Evolutionary conservation across 2,888 invertebrate species (phyloP).

Genomic region (Arctia plantaginis): DNA sequence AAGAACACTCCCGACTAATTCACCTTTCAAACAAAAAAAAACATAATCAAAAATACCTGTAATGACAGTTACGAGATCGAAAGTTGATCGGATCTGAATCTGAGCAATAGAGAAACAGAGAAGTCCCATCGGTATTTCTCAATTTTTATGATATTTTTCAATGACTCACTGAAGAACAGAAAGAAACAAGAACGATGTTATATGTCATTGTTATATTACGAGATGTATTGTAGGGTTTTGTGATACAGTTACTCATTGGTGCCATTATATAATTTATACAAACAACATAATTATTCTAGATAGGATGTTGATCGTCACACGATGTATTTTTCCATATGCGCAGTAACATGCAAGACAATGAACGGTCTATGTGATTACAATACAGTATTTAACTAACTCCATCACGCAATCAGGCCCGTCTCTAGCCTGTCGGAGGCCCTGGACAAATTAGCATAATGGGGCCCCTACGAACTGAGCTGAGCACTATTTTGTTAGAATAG

Average conservation of each 20-base stretch:
- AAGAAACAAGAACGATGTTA: background rate
- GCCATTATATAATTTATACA: constrained; percentile 14
- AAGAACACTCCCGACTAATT: too few species aligned
- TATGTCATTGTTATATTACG: background rate
- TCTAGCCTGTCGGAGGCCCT: too few species aligned
- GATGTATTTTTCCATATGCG: constrained; percentile 46
- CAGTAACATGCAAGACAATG: constrained; percentile 36
- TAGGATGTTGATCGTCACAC: constrained; percentile 28
- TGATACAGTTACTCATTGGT: background rate
- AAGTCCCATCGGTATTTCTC: too few species aligned
- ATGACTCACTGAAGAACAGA: background rate
- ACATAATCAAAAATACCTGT: too few species aligned
- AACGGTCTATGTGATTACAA: constrained; percentile 18
- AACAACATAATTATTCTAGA: constrained; percentile 33
- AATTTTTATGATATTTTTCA: background rate
- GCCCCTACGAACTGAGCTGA: too few species aligned
- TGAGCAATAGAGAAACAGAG: background rate
- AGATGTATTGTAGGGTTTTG: background rate
- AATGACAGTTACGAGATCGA: too few species aligned
- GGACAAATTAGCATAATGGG: too few species aligned
- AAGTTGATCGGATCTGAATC: too few species aligned
- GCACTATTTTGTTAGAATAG: too few species aligned
- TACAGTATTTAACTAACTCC: background rate
- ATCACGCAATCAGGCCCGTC: too few species aligned
- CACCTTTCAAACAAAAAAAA: too few species aligned